A percentile compares a stretch with the other conserved stretches of the same genome.
Conservation (phyloP, 2,888 invertebrate genomes). For the Crematogaster levior region DNA sequence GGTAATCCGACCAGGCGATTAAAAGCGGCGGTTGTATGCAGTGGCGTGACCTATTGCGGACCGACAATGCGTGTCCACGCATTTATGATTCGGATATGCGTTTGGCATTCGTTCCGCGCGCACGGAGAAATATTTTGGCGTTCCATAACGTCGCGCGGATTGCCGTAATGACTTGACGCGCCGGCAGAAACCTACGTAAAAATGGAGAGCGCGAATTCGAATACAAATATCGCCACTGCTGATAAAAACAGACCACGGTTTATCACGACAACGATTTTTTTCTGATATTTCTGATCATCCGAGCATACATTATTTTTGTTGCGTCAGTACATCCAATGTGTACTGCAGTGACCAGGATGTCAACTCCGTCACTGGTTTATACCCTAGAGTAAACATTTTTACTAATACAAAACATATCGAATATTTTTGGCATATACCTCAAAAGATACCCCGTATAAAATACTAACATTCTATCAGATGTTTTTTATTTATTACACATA, state of each 20-base stretch:
- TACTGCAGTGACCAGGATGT: not conserved
- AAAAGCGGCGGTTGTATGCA: conserved; percentile 57
- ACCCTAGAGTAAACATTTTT: conserved; percentile 4
- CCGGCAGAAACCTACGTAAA: not conserved
- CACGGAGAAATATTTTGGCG: conserved; percentile 55
- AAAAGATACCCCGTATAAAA: not conserved
- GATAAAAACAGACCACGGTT: conserved; percentile 34
- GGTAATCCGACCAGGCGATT: conserved; percentile 56
- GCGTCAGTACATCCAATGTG: not conserved
- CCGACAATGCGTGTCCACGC: conserved; percentile 65
- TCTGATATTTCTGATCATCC: conserved; percentile 4
- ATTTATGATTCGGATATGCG: conserved; percentile 62
- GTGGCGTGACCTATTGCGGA: conserved; percentile 58
- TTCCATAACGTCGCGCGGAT: conserved; percentile 19
- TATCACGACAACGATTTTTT: conserved; percentile 42
- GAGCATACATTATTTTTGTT: conserved; percentile 47
- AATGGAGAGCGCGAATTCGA: conserved; percentile 37
- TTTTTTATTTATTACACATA: not conserved
- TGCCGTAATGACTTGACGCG: conserved; percentile 29
- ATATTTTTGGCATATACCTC: not conserved
- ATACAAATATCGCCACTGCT: conserved; percentile 15
- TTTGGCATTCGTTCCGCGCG: conserved; percentile 51
- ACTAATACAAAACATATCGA: not conserved
- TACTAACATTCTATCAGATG: not conserved
- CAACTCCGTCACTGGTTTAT: conserved; percentile 14